Evolutionary conservation across 2,113 vertebrate species (phyloP), one percentile per base, ranked within the genome.

Genomic region (Sinocyclocheilus grahami): DNA sequence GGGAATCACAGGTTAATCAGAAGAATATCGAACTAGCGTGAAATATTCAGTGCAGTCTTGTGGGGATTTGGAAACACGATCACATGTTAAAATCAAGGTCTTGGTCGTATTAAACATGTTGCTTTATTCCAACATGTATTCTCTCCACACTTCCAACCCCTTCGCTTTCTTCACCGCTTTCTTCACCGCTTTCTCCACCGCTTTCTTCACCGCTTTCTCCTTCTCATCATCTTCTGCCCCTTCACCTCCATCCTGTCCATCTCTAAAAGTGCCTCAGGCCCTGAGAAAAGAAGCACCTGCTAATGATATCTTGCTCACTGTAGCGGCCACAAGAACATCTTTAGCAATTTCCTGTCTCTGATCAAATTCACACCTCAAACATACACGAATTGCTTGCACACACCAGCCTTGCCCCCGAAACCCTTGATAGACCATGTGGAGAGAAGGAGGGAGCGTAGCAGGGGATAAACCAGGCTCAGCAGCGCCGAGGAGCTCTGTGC

Each of bases 281-380:
- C 79, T 75, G 85, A 86, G 79, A 92, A 93, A 91, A 91, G 90
- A 91, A 91, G 85, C 89, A 87, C 58, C 90, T 92, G 90, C 89
- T 93, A 92, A 92, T 92, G 90, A 91, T 89, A 82, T 37, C 53
- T 82, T 11, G n/a, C 39, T 6, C 8, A 42, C 9, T 82, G 22
- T 65, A 48, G 37, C 3, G 22, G 58, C 63, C 10, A 55, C 18
- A n/a, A 42, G 27, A 51, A 30, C 27, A 58, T 79, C 6, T 69
- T 78, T 86, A 51, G 60, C 74, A 51, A 65, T 85, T 85, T 85
- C 62, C 33, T 37, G 77, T n/a, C 46, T 86, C 46, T 83, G 81
- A 83, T 83, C 81, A 83, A 71, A 83, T 53, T 69, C 18, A 10
- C 46, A 53, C 42, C 22, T 82, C 46, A 82, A 71, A 82, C 42